These are phyloP conservation scores for Montipora sp. DNA, from an alignment of 64 coral and sea anemone genomes.

Conservation along the genomic window DNA sequence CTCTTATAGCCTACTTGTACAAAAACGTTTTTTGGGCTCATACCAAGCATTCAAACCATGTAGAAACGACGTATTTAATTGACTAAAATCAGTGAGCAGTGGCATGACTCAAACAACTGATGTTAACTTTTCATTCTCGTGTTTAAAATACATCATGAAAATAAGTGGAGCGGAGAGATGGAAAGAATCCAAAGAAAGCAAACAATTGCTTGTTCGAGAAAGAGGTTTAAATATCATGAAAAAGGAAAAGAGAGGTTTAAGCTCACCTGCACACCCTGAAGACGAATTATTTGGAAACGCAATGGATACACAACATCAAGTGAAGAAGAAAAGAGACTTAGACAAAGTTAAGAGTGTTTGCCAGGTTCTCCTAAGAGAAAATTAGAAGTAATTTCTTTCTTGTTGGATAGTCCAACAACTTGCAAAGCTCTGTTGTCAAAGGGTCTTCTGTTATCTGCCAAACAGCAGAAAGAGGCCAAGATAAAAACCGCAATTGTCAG, in stretches of 20 bases:
- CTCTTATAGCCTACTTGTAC: too few species aligned
- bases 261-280: background rate
- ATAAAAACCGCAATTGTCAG: background rate
- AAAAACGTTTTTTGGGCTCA: too few species aligned
- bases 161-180: background rate
- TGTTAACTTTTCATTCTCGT: too few species aligned
- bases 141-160: background rate
- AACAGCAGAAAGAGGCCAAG: background rate
- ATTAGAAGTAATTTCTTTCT: background rate
- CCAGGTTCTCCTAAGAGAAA: constrained; percentile 7
- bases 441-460: background rate
- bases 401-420: constrained; percentile 22
- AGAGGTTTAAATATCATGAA: background rate
- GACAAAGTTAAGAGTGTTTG: constrained; percentile 21
- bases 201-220: background rate
- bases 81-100: too few species aligned
- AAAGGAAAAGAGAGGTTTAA: background rate
- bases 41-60: too few species aligned
- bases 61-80: too few species aligned
- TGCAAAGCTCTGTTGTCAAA: background rate
- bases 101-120: too few species aligned
- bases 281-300: background rate
- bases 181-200: background rate
- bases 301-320: too few species aligned
- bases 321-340: constrained; percentile 1